A percentile compares a stretch with the other conserved stretches of the same genome.
Conservation (phyloP, 2,888 invertebrate species). For the Pammene fasciana region DNA sequence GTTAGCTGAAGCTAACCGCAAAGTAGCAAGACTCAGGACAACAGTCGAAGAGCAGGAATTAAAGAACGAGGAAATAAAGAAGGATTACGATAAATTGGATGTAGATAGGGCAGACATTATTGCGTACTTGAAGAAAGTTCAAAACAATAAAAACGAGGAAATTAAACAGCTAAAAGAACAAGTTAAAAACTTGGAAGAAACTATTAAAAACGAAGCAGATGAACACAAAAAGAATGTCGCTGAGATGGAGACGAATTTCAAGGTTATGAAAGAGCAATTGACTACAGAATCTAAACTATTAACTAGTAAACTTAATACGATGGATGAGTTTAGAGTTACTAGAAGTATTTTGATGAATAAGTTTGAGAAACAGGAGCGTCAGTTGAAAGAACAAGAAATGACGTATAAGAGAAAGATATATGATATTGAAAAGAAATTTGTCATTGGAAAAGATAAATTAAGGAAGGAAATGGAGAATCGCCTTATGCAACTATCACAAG, state of each 20-base stretch:
- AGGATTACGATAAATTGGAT: constrained; percentile 86
- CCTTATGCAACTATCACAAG: constrained; percentile 90
- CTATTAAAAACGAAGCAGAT: constrained; percentile 86
- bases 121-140: constrained; percentile 89
- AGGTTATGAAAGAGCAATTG: constrained; percentile 91
- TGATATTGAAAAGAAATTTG: constrained; percentile 89
- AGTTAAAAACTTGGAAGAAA: constrained; percentile 88
- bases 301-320: constrained; percentile 93
- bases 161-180: constrained; percentile 87
- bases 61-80: constrained; percentile 86
- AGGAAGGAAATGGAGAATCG: constrained; percentile 94
- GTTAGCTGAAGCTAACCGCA: constrained; percentile 91
- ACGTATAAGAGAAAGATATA: constrained; percentile 91
- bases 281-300: constrained; percentile 93
- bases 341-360: constrained; percentile 92
- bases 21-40: constrained; percentile 87
- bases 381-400: constrained; percentile 89
- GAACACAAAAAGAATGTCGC: constrained; percentile 85
- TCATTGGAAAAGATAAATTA: constrained; percentile 90
- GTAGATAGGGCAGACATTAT: constrained; percentile 94
- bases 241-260: constrained; percentile 88
- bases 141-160: constrained; percentile 87
- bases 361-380: constrained; percentile 90
- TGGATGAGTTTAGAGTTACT: constrained; percentile 95
- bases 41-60: constrained; percentile 88